Evolutionary conservation across 2,888 invertebrate genomes (phyloP).

Genomic region (Chymomyza fuscimana): DNA sequence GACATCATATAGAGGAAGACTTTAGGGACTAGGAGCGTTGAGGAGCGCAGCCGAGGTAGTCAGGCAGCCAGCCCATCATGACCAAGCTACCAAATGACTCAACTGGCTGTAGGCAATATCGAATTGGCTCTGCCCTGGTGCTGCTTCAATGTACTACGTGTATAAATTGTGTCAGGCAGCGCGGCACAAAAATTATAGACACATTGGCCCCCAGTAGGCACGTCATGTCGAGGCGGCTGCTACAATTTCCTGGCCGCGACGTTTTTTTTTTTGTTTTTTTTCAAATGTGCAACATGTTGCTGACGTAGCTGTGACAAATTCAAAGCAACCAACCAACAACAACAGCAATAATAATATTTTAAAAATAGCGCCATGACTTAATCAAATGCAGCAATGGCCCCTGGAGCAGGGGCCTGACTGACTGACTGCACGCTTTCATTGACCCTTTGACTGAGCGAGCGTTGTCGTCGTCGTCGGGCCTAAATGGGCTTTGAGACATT

Average conservation of each 20-base stretch:
- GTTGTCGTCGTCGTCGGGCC: background rate
- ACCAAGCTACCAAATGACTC: conserved; percentile 39
- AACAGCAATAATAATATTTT: conserved; percentile 37
- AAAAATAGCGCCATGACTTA: conserved; percentile 70
- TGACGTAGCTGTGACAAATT: conserved; percentile 55
- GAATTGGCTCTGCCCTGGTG: background rate
- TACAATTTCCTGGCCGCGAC: background rate
- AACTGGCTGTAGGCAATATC: conserved; percentile 50
- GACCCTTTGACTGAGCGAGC: conserved; percentile 49
- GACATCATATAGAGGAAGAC: conserved; percentile 37
- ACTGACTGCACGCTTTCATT: conserved; percentile 61
- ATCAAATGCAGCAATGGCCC: conserved; percentile 55
- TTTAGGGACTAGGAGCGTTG: conserved; percentile 10
- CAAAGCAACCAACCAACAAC: conserved; percentile 31
- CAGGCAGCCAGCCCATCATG: too few relatives aligned
- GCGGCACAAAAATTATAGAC: conserved; percentile 31
- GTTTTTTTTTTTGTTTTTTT: conserved; percentile 54
- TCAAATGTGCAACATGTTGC: conserved; percentile 66
- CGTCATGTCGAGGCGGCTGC: conserved; percentile 17
- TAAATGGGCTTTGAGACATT: conserved; percentile 3
- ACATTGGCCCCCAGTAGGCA: conserved; percentile 41
- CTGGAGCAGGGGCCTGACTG: conserved; percentile 7
- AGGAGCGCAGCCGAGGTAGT: background rate
- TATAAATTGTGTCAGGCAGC: conserved; percentile 64
- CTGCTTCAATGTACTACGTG: background rate